A percentile compares a stretch with the other conserved stretches of the same genome.
These are phyloP conservation scores for Drosophila merina DNA, from an alignment of 2,888 invertebrate species.

Conservation along the genomic window DNA sequence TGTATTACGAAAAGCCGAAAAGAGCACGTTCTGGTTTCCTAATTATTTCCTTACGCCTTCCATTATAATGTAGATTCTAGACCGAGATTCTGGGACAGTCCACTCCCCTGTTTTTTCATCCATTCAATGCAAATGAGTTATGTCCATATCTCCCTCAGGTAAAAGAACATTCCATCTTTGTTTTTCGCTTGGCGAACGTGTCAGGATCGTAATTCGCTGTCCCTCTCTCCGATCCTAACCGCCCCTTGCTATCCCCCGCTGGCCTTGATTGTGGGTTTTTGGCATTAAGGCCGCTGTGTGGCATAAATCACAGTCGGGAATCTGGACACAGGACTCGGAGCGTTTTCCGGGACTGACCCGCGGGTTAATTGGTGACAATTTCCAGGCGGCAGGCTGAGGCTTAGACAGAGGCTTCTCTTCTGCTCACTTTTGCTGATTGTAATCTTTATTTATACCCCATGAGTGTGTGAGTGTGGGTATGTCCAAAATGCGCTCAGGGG, in stretches of 20 bases:
- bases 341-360: conserved; percentile 57
- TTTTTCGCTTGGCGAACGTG: conserved; percentile 40
- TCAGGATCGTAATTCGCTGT: conserved; percentile 38
- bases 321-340: conserved; percentile 47
- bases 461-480: conserved; percentile 45
- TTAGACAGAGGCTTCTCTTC: conserved; percentile 50
- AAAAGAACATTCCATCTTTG: conserved; percentile 29
- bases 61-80: neutral
- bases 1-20: neutral
- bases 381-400: conserved; percentile 44
- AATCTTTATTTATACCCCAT: conserved; percentile 75
- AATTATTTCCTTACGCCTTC: conserved; percentile 10
- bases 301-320: conserved; percentile 66
- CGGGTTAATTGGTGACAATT: conserved; percentile 78
- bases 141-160: conserved; percentile 41
- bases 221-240: neutral
- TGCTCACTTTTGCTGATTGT: conserved; percentile 63
- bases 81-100: conserved; percentile 7
- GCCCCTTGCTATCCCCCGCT: conserved; percentile 52
- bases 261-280: conserved; percentile 66
- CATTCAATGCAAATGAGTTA: conserved; percentile 47
- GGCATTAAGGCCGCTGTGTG: conserved; percentile 66
- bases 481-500: conserved; percentile 54
- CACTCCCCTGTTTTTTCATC: conserved; percentile 1
- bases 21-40: conserved; percentile 15